Evolutionary conservation across 1,140 invertebrate species (phyloP), one percentile per base, ranked within the genome.

Genomic region (Formica selysi): DNA sequence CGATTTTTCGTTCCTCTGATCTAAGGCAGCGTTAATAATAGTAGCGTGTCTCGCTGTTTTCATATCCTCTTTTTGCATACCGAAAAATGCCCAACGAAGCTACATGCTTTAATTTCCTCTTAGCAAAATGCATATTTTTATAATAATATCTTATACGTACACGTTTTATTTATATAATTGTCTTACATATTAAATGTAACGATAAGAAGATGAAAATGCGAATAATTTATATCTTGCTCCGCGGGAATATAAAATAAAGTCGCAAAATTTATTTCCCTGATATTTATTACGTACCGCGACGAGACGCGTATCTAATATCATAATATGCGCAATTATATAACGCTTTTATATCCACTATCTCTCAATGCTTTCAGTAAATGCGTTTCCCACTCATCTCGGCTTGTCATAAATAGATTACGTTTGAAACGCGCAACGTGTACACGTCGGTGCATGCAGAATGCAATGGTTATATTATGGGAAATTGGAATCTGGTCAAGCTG

Each of bases 401-500:
- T 54, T 32, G 68, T 83, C 67, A 83, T 68, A 83, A 83, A 83
- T 57, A 54, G 11, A 73, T 74, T 83, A 73, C 68, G 68, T 41
- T 13, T 73, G 79, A 83, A 62, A 83, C 26, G n/a, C 67, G 41
- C 44, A 11, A 48, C 4, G 48, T 51, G 29, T 29, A 57, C 62
- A 74, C 41, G 36, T 41, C 26, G 26, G 65, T 22, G 68, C 22
- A 80, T 67, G 41, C 19, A 48, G 59, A 65, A 57, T 44, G 64
- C 70, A 61, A 65, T 41, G 84, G 71, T 86, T 86, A 62, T 86
- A 88, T 89, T 83, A 74, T 84, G 70, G 71, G 71, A 89, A 89
- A 89, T 89, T 83, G 87, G 85, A 89, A 89, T 89, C 79, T 78
- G 65, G 64, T 89, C 85, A 88, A 61, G 51, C 84, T 73, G 62